Conservation (phyloP, 2,797 vertebrate species). For the Urosaurus nigricauda region DNA sequence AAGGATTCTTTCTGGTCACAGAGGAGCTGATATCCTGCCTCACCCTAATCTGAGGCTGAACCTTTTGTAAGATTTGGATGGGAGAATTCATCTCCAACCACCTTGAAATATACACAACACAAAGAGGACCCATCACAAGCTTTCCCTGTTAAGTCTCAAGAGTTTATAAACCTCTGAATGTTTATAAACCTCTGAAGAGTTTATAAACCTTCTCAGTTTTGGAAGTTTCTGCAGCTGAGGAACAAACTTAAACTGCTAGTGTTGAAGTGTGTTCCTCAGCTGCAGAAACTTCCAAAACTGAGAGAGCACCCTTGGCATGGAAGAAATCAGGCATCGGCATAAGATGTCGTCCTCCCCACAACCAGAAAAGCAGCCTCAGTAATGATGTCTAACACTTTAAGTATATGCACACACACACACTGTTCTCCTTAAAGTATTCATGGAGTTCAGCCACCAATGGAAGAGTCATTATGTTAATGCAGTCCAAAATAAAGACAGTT, state of each 20-base stretch:
- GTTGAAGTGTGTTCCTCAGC: too few species aligned
- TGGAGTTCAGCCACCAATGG: neutral
- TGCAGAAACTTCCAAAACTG: neutral
- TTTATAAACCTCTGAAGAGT: too few species aligned
- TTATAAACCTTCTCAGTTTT: too few species aligned
- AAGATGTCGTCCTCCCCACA: neutral
- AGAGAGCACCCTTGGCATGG: neutral
- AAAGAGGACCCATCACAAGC: neutral
- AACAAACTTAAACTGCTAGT: too few species aligned
- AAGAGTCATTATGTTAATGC: neutral
- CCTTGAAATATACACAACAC: neutral
- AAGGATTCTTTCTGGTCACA: neutral
- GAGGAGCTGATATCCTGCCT: neutral
- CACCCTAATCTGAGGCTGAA: neutral
- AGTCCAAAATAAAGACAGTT: neutral
- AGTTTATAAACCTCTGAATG: too few species aligned
- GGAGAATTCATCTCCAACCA: too few species aligned
- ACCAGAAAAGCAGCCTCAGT: neutral
- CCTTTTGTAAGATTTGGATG: neutral
- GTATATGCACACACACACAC: too few species aligned
- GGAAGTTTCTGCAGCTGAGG: too few species aligned
- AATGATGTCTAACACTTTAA: neutral
- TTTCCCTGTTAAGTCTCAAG: neutral
- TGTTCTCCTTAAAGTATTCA: neutral
- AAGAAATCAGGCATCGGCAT: neutral